Conservation (phyloP, 2,113 vertebrate genomes). For the Pan paniscus region DNA sequence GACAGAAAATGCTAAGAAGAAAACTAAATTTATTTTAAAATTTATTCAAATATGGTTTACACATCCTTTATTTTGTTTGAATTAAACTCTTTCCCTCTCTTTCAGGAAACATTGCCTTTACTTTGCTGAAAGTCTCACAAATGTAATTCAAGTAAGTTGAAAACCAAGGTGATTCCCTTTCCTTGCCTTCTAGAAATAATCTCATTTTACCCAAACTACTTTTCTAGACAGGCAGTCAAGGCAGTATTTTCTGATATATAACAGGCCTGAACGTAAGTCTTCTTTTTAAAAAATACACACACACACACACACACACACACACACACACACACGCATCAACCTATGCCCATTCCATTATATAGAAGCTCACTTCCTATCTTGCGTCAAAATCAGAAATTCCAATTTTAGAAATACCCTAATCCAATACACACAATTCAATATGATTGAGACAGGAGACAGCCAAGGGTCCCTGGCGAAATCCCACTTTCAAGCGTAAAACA, state of each 20-base stretch:
- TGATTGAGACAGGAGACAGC: too few relatives aligned
- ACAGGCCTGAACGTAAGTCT: background rate
- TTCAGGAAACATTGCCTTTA: slow-evolving; percentile 55
- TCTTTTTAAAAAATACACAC: background rate
- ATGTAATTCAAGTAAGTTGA: slow-evolving; percentile 47
- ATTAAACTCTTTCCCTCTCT: slow-evolving; percentile 53
- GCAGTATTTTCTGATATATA: slow-evolving; percentile 6
- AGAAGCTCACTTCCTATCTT: background rate
- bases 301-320: background rate
- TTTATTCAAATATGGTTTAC: slow-evolving; percentile 31
- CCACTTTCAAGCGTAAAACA: too few relatives aligned
- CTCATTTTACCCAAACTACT: slow-evolving; percentile 55
- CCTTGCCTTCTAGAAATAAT: slow-evolving; percentile 57
- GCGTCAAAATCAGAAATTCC: slow-evolving; percentile 14
- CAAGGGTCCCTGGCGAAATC: too few relatives aligned
- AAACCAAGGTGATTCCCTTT: slow-evolving; percentile 57
- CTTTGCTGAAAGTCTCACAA: slow-evolving; percentile 61
- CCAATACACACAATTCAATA: too few relatives aligned
- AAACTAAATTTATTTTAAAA: slow-evolving; percentile 63
- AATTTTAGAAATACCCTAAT: background rate
- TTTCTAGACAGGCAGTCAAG: slow-evolving; percentile 1
- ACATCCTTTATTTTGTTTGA: slow-evolving; percentile 50
- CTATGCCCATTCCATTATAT: background rate
- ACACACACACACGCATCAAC: background rate
- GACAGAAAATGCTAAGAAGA: background rate